Evolutionary conservation across 2,888 invertebrate genomes (phyloP), one percentile per base, ranked within the genome.

Genomic region (Agriopis aurantiaria): DNA sequence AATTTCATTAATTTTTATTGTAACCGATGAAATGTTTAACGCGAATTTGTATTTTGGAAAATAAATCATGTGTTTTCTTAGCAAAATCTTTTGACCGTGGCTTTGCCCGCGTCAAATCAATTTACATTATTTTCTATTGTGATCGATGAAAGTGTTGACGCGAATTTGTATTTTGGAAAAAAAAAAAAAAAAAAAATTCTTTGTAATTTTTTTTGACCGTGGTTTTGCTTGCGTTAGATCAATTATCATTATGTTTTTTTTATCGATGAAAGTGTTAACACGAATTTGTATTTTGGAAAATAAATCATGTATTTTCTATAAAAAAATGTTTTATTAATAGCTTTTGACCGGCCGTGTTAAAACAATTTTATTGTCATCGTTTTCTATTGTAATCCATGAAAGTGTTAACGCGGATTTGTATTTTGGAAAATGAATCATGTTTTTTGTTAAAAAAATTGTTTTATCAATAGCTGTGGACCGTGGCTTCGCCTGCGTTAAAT

Each of bases 291-390:
- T 81, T 83, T 82, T 80, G 71, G 66, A 69, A 77, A 81, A 82
- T 84, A 84, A 83, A 82, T 78, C 75, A 80, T 84, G 80, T 85
- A 84, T 82, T 84, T 84, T 80, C 76, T 72, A 74, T 69, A 74
- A 65, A 62, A 5, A 12, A 7, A 66, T 64, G 0, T 23, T 23
- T n/a, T n/a, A n/a, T n/a, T n/a, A 23, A 23, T 23, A 23, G 17
- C 17, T 23, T 23, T 23, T 23, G 17, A 23, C 17, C 17, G 17
- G 1, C 17, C 17, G 17, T 2, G n/a, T 46, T 58, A 23, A 57
- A 58, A 48, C n/a, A 46, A 57, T 33, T 58, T 58, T n/a, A n/a
- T n/a, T n/a, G n/a, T 8, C 45, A 46, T n/a, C 48, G 6, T 58
- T 33, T 23, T 58, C 7, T 23, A 43, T 43, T 57, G 0, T 56